Evolutionary conservation across 1,140 invertebrate species (phyloP), one percentile per base, ranked within the genome.

Genomic region (Palaemon carinicauda): DNA sequence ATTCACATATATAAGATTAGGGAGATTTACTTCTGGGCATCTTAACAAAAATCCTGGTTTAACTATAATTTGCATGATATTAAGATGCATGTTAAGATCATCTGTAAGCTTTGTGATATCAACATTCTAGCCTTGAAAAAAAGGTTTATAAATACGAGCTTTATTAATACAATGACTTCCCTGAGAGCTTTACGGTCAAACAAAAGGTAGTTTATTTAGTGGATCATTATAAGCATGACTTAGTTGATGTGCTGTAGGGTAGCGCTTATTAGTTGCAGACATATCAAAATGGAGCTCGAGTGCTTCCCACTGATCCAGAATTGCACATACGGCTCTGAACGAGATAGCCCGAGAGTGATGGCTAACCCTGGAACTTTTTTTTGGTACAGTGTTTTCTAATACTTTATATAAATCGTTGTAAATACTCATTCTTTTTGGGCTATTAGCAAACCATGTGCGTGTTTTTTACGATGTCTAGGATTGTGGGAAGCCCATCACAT

Each of bases 111-210:
- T 82, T 51, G 65, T 82, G 80, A 74, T 52, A 52, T 82, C 60
- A 52, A 82, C 80, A 82, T 82, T 82, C 50, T 82, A 65, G 0
- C 80, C 80, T 31, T 82, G 80, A 82, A 83, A 83, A 53, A 84
- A 19, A n/a, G n/a, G n/a, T n/a, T n/a, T n/a, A n/a, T n/a, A n/a
- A n/a, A n/a, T n/a, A n/a, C n/a, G n/a, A n/a, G n/a, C n/a, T n/a
- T n/a, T n/a, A n/a, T 51, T 84, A 77, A 71, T 31, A 33, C 77
- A 17, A 84, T 52, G 33, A 77, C 74, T 84, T 84, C 71, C 74
- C 77, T 77, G 27, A 51, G 65, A 31, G 80, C 51, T 84, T 78
- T 84, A 50, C 73, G 51, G 77, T 77, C 82, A 84, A 78, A 84
- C 24, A 75, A 56, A 84, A 84, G 74, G 73, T 24, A 84, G 53